Evolutionary conservation across 1,140 invertebrate species (phyloP), one percentile per base, ranked within the genome.

Genomic region (Drosophila seguyi): DNA sequence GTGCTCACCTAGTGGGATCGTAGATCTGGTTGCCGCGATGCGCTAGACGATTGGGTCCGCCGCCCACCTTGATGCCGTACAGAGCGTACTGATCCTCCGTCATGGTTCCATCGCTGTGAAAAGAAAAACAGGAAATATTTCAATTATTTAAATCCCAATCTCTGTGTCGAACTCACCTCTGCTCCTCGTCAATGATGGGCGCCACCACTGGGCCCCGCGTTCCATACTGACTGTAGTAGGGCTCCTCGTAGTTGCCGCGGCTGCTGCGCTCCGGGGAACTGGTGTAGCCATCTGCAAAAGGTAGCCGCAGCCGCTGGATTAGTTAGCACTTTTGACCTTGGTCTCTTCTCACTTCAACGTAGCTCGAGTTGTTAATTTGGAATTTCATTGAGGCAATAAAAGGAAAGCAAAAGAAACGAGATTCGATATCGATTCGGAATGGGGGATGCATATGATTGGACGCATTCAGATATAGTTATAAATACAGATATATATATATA

Each of bases 111-210:
- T 97, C 96, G 90, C 96, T 97, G 10, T 11, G 16, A n/a, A 31
- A 8, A 3, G 0, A 8, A n/a, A 29, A 29, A 16, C 0, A 47
- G 0, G 8, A 8, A 10, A 20, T 18, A 6, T n/a, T 41, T 18
- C 4, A 42, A 45, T 4, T 45, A 22, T 16, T 25, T 25, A 22
- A 22, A 25, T 14, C 44, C n/a, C n/a, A n/a, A 45, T 4, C 94
- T 96, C 45, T 97, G 94, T 93, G 8, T 14, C 27, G 4, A 4
- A 31, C 77, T 67, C 55, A 92, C 91, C 94, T 96, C 47, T 97
- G 94, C 93, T 98, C 97, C 93, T 98, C 97, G 91, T 98, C 97
- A 65, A 98, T 98, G 22, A 97, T 96, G 2, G 97, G 97, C 11
- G 97, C 97, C 39, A 97, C 97, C 6, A 95, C 96, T 36, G 95